These are phyloP conservation scores for Centropyge bicolor DNA, from an alignment of 2,797 vertebrate genomes.

Conservation along the genomic window DNA sequence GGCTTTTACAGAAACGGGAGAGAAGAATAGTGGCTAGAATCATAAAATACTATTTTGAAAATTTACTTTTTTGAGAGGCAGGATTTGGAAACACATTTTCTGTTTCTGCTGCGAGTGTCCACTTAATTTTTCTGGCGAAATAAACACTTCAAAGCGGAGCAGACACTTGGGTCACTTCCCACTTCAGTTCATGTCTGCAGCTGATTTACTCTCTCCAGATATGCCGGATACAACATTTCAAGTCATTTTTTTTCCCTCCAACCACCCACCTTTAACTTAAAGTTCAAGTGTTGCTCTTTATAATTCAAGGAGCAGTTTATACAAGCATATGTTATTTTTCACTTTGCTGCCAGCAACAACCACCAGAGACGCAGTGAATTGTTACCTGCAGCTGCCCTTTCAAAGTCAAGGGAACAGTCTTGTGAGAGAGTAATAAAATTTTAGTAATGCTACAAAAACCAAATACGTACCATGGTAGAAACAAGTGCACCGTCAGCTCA, in stretches of 20 bases:
- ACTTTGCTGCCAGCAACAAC: not conserved
- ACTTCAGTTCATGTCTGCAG: conserved; percentile 16
- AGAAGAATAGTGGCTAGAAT: conserved; percentile 20
- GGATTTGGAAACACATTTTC: conserved; percentile 24
- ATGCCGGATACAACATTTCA: not conserved
- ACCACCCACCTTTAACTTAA: not conserved
- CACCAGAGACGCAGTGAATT: not conserved
- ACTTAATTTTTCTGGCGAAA: conserved; percentile 34
- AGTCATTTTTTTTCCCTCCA: not conserved
- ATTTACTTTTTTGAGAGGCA: conserved; percentile 11
- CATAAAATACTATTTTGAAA: conserved; percentile 42
- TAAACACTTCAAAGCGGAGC: conserved; percentile 28
- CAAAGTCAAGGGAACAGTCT: conserved; percentile 8
- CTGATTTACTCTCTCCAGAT: conserved; percentile 19
- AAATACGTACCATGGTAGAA: conserved; percentile 10
- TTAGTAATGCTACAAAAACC: not conserved
- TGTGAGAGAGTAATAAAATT: not conserved
- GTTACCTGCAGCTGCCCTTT: not conserved
- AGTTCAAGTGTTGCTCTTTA: not conserved
- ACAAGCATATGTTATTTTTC: not conserved
- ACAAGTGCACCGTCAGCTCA: conserved; percentile 15
- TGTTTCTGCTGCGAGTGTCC: conserved; percentile 24
- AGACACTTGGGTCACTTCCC: conserved; percentile 17
- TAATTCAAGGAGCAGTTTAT: conserved; percentile 9
- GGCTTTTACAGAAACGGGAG: conserved; percentile 45